Base-by-base conservation (phyloP, 1,140 invertebrate species). In the Drosophila seguyi region DNA sequence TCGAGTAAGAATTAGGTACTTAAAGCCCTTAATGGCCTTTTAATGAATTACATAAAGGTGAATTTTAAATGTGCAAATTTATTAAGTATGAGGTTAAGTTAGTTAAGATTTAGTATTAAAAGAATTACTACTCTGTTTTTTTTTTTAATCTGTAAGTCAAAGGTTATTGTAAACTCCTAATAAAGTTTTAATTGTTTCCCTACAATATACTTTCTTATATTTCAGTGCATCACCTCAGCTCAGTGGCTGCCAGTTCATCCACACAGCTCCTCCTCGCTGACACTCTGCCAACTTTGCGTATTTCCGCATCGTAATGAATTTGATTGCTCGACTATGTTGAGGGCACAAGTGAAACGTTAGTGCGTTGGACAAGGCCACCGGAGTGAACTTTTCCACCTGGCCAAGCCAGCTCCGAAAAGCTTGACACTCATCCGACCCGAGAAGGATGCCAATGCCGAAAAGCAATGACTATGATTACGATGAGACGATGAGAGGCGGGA, bases 241-340 rank as follows among this genome's bases (percentile, higher is more conserved):
- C 29, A 60, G 41, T 60, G 48, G 53, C 53, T 45, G 52, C 42
- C 44, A 42, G 47, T 31, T 25, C n/a, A 47, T 13, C 14, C 34
- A 36, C 53, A 10, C 18, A 20, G 11, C 55, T 53, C 10, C 56
- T 34, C 25, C 34, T 20, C 39, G 16, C 39, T 27, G 42, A 42
- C 31, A 53, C 38, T 29, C 38, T 69, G 57, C n/a, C 75, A 69
- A 76, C 73, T 78, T 71, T 71, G 74, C 75, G 57, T 68, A 78
- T 78, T 78, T 78, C 74, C 75, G 57, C 62, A 62, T 69, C 75
- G 50, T 59, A 76, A 77, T 68, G 63, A 76, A 69, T 77, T 77
- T 77, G 75, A 76, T 77, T 76, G 75, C 75, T 68, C 62, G 62
- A 53, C 55, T 44, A 59, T 47, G 66, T 44, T 56, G 41, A 48